Base-by-base conservation (phyloP, 2,888 invertebrate genomes). In the Neoitamus cyanurus region DNA sequence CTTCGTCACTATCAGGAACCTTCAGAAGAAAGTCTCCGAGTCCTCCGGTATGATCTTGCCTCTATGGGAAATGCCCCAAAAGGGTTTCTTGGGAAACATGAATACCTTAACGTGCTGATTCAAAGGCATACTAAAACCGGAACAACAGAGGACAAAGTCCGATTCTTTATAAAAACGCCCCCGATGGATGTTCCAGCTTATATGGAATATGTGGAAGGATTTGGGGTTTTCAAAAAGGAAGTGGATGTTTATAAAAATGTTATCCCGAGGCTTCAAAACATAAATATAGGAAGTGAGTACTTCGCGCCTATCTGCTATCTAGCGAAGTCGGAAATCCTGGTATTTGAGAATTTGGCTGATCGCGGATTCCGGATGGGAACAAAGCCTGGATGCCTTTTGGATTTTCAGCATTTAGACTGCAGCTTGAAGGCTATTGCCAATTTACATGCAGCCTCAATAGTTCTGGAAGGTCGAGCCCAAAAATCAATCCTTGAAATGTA, bases 121-220 rank as follows among this genome's bases (percentile, higher is more conserved):
- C 87, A 87, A 69, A 42, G 72, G 82, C 87, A 7, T 85, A 84
- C 88, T 25, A 88, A 87, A 30, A 46, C 20, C 11, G 31, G 70
- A n/a, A 2, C 15, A 25, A 20, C 6, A 15, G 78, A 84, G 83
- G 70, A 88, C 5, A 86, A 88, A 88, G 20, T 90, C 30, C 87
- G 87, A 2, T 93, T 93, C 85, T 95, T 95, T 87, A 90, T 94
- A 0, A 95, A 95, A 89, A 91, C 92, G 6, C 90, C 94, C 80
- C 94, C 95, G 0, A 90, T 90, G 84, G 92, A 92, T 13, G 91
- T 93, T 73, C 88, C 90, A 9, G 87, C 90, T 0, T 93, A 92
- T 87, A 92, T 92, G 87, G 92, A 91, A 7, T 93, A 93, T 86
- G 87, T 93, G 0, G 89, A 91, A 73, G 89, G 91, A 30, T 90